phyloP scores from a whole-genome alignment of 2,113 vertebrate genomes.

The Myanophis thanlyinensis region DNA sequence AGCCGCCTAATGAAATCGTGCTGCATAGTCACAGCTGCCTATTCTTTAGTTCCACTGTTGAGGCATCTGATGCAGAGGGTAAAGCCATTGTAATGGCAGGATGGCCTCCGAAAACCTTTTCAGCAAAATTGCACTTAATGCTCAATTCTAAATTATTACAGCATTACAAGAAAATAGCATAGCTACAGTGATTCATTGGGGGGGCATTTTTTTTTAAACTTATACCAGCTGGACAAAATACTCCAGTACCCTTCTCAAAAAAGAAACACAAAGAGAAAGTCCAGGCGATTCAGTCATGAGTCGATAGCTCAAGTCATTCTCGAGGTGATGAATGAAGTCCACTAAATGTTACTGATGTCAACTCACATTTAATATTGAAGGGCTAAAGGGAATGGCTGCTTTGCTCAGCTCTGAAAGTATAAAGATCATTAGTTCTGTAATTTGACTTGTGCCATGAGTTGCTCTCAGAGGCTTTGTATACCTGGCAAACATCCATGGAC shows the following conservation, averaged over 20 bases:
- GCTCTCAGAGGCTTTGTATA: background rate
- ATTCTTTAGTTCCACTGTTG: background rate
- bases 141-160: rapidly evolving
- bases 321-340: background rate
- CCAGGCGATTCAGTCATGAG: background rate
- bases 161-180: background rate
- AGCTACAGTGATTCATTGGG: background rate
- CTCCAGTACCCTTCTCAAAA: background rate
- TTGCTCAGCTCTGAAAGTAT: background rate
- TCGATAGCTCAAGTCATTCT: background rate
- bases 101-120: background rate
- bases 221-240: background rate
- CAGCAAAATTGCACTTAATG: constrained; percentile 2
- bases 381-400: background rate
- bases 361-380: background rate
- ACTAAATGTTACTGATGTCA: background rate
- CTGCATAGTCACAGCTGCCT: background rate
- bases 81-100: background rate
- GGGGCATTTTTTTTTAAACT: background rate
- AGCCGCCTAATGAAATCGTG: background rate
- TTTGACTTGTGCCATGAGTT: background rate
- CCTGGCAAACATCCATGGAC: background rate
- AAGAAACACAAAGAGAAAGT: background rate
- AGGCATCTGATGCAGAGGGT: background rate
- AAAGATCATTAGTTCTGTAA: background rate